Evolutionary conservation across 2,888 invertebrate species (phyloP).

Genomic region (Caenorhabditis panamensis): DNA sequence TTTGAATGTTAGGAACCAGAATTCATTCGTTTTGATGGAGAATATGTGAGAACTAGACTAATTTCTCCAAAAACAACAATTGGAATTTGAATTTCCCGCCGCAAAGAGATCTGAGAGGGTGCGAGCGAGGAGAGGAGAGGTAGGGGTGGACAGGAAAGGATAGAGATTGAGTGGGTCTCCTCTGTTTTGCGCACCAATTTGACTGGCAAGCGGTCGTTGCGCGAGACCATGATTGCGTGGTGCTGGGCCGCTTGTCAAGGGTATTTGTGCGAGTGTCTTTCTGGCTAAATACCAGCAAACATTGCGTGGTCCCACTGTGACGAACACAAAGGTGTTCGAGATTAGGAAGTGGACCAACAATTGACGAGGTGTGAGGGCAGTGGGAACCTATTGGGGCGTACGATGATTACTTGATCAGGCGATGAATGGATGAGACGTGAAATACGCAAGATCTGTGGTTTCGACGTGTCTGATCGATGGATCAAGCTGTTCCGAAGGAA

Average conservation of each 20-base stretch:
- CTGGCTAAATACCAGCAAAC: conserved; percentile 22
- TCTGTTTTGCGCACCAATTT: conserved; percentile 30
- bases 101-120: conserved; percentile 3
- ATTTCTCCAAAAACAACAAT: neutral
- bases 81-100: conserved; percentile 36
- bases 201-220: neutral
- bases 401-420: conserved; percentile 19
- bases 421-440: conserved; percentile 62
- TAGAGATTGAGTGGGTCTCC: conserved; percentile 6
- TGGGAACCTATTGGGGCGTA: neutral
- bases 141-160: conserved; percentile 10
- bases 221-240: conserved; percentile 26
- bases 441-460: conserved; percentile 48
- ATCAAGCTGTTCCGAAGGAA: conserved; percentile 53
- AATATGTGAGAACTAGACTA: no score
- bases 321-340: conserved; percentile 23
- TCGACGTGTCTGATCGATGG: conserved; percentile 61
- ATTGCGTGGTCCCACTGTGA: conserved; percentile 18
- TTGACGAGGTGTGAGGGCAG: conserved; percentile 45
- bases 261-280: conserved; percentile 18
- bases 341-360: neutral
- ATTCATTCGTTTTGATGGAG: no score
- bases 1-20: no score
- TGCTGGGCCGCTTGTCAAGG: conserved; percentile 28
- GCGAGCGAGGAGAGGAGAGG: neutral